Base-by-base conservation (phyloP, 1,140 invertebrate species). In the Pogonognathellus flavescens region DNA sequence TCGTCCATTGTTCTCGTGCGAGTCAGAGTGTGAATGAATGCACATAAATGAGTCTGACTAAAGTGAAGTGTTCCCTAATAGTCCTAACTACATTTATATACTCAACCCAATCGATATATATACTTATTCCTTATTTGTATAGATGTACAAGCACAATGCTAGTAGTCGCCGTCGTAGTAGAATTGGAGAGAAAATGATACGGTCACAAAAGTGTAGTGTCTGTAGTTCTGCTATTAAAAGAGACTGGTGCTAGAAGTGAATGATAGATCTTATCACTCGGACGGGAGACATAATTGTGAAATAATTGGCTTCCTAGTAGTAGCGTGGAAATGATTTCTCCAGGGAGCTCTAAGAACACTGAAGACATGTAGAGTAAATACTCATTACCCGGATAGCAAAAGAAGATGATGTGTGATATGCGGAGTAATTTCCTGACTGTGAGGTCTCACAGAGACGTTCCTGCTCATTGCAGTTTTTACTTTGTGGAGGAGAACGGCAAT, bases 221-320 rank as follows among this genome's bases (percentile, higher is more conserved):
- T 10, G 60, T 6, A 20, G 14, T 5, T 22, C 8, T 31, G 62
- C 60, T 8, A 25, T 10, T 18, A 20, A 66, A 1, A 22, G 7
- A 62, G 14, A 1, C 41, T 80, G n/a, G 59, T 25, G 22, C 7
- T 66, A 10, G 1, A 66, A 10, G 62, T 66, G 25, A 11, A 66
- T 31, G 62, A 66, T 66, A 53, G 50, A 81, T 81, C 80, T 81
- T 55, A 81, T 81, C 80, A 81, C 20, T 25, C 50, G 80, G 53
- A 55, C 80, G 50, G 11, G 22, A 81, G 80, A 81, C 52, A 81
- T 81, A 81, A 81, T 81, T 81, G 80, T 81, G 20, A 81, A 59
- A 81, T 81, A 81, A 81, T 81, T 81, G 80, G 80, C 52, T 81
- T 81, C 50, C 50, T 57, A 41, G 50, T 31, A 11, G 50, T 16